Evolutionary conservation across 2,888 invertebrate genomes (phyloP).

Genomic region (Heliconius sara): DNA sequence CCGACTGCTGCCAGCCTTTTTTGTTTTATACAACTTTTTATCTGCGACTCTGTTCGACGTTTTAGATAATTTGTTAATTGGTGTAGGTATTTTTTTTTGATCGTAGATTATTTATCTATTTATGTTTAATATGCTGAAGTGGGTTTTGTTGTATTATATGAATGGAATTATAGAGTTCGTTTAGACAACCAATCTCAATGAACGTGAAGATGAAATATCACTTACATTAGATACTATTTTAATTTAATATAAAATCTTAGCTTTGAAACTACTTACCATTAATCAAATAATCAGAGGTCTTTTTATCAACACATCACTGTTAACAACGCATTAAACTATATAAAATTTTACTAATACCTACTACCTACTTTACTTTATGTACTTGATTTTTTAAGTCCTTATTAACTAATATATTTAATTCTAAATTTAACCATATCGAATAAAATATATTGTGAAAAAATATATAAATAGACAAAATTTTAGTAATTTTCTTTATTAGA

Average conservation of each 20-base stretch:
- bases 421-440: background rate
- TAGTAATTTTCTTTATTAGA: conserved; percentile 4
- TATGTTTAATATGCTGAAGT: background rate
- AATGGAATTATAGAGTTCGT: background rate
- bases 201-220: background rate
- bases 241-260: conserved; percentile 16
- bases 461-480: conserved; percentile 11
- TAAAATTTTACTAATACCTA: background rate
- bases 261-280: conserved; percentile 1
- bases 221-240: background rate
- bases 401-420: background rate
- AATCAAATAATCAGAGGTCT: background rate
- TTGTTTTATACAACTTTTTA: conserved; percentile 35
- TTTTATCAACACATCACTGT: conserved; percentile 3
- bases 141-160: too few species aligned
- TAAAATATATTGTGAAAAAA: background rate
- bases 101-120: conserved; percentile 18
- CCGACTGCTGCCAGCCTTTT: conserved; percentile 50
- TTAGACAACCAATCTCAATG: background rate
- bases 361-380: too few species aligned
- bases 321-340: too few species aligned
- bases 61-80: conserved; percentile 22
- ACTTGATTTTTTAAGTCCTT: background rate
- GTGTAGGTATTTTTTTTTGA: conserved; percentile 5
- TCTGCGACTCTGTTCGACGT: conserved; percentile 44